phyloP scores from a whole-genome alignment of 2,888 invertebrate genomes.

The Phyto melanocephala region DNA sequence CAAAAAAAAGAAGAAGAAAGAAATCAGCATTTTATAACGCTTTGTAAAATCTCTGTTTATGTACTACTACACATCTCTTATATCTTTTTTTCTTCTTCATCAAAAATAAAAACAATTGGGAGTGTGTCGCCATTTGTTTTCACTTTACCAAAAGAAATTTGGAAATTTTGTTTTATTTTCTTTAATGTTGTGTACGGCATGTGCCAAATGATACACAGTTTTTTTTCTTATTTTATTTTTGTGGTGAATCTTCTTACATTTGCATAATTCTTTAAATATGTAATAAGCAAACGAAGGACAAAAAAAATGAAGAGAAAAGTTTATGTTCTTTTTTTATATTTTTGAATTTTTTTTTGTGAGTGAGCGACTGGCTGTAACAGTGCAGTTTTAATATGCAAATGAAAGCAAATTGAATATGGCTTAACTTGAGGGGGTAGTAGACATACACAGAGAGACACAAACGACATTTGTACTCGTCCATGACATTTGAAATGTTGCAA shows the following conservation, averaged over 20 bases:
- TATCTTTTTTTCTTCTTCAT: not conserved
- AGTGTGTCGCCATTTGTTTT: conserved; percentile 54
- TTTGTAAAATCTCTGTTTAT: conserved; percentile 33
- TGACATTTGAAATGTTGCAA: conserved; percentile 20
- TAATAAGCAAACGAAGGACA: conserved; percentile 47
- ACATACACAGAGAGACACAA: not conserved
- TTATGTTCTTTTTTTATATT: conserved; percentile 41
- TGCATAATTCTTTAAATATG: conserved; percentile 62
- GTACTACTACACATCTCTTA: conserved; percentile 2
- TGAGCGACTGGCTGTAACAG: conserved; percentile 28
- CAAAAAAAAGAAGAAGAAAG: not conserved
- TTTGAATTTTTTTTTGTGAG: conserved; percentile 1
- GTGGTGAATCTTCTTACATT: conserved; percentile 40
- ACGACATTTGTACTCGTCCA: not conserved
- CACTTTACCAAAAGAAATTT: conserved; percentile 41
- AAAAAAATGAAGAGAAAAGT: not conserved
- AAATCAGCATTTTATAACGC: not conserved
- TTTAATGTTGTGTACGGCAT: not conserved
- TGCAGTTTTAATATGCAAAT: conserved; percentile 71
- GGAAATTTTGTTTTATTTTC: conserved; percentile 17
- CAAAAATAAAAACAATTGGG: conserved; percentile 31
- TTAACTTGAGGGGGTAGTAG: conserved; percentile 52
- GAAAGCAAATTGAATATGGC: conserved; percentile 73
- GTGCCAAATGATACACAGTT: conserved; percentile 21
- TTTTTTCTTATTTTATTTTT: conserved; percentile 5